phyloP scores from a whole-genome alignment of 2,797 vertebrate species.

The Thaleichthys pacificus region DNA sequence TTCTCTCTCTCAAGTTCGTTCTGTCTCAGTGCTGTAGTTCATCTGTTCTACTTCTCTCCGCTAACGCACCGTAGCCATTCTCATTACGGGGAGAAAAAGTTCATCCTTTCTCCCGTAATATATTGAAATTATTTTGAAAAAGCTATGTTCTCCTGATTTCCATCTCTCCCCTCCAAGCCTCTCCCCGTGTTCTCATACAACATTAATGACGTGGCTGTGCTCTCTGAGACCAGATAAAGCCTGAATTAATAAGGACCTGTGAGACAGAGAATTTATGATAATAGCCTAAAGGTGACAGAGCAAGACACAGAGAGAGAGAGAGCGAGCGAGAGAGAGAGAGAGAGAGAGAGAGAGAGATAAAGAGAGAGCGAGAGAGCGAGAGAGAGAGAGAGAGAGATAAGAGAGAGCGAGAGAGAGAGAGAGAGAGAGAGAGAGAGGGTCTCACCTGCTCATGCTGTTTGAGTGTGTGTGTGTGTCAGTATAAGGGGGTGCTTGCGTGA shows the following conservation, averaged over 20 bases:
- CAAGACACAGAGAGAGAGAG: not conserved
- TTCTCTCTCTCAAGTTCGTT: not conserved
- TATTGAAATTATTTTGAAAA: conserved; percentile 20
- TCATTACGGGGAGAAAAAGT: conserved; percentile 45
- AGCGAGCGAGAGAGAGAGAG: no score
- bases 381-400: no score
- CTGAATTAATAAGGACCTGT: conserved; percentile 5
- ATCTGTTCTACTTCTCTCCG: conserved; percentile 29
- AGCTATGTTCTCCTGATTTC: not conserved
- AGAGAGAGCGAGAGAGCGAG: no score
- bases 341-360: no score
- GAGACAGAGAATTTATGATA: conserved; percentile 3
- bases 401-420: no score
- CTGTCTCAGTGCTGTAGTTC: not conserved
- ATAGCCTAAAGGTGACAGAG: not conserved
- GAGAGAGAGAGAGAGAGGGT: not conserved
- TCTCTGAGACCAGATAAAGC: not conserved
- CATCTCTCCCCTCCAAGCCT: not conserved
- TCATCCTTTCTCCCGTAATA: conserved; percentile 27
- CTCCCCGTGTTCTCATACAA: conserved; percentile 1
- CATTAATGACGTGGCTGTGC: conserved; percentile 8
- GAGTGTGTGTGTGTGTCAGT: conserved; percentile 14
- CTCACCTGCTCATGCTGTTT: not conserved
- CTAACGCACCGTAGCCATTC: conserved; percentile 42
- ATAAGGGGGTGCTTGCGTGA: conserved; percentile 42